Evolutionary conservation across 1,140 invertebrate genomes (phyloP).

Genomic region (Zaprionus davidi): DNA sequence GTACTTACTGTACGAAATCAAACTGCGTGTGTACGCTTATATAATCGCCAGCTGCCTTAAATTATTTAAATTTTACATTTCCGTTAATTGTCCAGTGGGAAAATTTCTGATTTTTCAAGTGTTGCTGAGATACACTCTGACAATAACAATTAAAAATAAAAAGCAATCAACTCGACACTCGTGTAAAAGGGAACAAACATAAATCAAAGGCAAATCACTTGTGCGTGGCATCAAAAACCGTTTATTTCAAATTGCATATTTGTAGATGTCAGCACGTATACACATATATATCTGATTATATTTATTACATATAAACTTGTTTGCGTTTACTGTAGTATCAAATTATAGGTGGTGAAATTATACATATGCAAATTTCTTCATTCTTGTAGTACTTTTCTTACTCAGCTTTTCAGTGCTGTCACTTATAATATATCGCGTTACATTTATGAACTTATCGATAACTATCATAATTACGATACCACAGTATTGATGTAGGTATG

Average conservation of each 20-base stretch:
- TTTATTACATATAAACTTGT: neutral
- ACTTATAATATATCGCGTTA: too few relatives aligned
- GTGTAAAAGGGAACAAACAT: slow-evolving; percentile 53
- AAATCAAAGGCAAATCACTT: slow-evolving; percentile 72
- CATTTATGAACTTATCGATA: too few relatives aligned
- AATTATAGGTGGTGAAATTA: too few relatives aligned
- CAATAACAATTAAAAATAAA: slow-evolving; percentile 49
- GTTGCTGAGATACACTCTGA: neutral
- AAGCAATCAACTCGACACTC: slow-evolving; percentile 10
- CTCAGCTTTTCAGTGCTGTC: too few relatives aligned
- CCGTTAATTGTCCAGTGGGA: slow-evolving; percentile 68
- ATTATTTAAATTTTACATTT: slow-evolving; percentile 69
- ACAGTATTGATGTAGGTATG: slow-evolving; percentile 3
- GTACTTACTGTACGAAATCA: slow-evolving; percentile 20
- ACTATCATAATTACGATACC: too few relatives aligned
- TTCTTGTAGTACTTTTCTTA: too few relatives aligned
- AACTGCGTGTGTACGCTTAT: slow-evolving; percentile 48
- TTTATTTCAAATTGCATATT: slow-evolving; percentile 39
- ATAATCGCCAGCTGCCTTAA: slow-evolving; percentile 57
- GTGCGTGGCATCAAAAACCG: slow-evolving; percentile 41
- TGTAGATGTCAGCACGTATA: slow-evolving; percentile 14
- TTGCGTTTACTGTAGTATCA: too few relatives aligned
- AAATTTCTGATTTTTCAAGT: slow-evolving; percentile 22
- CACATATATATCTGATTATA: neutral
- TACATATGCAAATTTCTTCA: too few relatives aligned